phyloP scores from a whole-genome alignment of 2,113 vertebrate species.

The Collichthys lucidus region DNA sequence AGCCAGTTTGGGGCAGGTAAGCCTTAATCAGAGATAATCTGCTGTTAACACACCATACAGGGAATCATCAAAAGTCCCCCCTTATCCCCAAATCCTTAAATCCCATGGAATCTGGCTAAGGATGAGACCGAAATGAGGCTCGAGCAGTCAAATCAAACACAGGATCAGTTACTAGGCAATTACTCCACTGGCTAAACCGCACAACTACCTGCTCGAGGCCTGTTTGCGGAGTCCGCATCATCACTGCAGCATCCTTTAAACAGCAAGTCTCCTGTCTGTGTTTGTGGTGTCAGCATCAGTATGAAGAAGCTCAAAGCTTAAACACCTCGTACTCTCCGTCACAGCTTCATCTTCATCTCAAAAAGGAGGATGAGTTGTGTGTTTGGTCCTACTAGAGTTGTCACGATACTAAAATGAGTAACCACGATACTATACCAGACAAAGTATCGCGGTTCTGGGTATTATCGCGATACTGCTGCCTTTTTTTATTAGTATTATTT shows the following conservation, averaged over 20 bases:
- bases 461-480: too few relatives aligned
- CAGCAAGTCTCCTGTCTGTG: conserved; percentile 32
- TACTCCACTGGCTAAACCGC: conserved; percentile 73
- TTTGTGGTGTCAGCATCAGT: conserved; percentile 51
- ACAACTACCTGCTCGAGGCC: conserved; percentile 52
- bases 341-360: conserved; percentile 24
- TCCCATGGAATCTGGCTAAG: conserved; percentile 76
- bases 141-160: conserved; percentile 77
- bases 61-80: conserved; percentile 78
- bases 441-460: too few relatives aligned
- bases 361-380: conserved; percentile 19
- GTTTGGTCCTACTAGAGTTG: background rate
- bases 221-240: conserved; percentile 49
- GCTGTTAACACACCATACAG: conserved; percentile 83
- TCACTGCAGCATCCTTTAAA: conserved; percentile 43
- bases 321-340: conserved; percentile 16
- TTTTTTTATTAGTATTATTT: too few relatives aligned
- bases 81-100: conserved; percentile 79
- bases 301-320: conserved; percentile 40
- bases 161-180: conserved; percentile 78
- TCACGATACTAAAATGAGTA: too few relatives aligned
- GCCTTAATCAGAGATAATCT: conserved; percentile 84
- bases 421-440: too few relatives aligned
- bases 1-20: conserved; percentile 81
- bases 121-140: conserved; percentile 79